These are phyloP conservation scores for Brassicogethes aeneus DNA, from an alignment of 2,888 invertebrate species.

Conservation along the genomic window DNA sequence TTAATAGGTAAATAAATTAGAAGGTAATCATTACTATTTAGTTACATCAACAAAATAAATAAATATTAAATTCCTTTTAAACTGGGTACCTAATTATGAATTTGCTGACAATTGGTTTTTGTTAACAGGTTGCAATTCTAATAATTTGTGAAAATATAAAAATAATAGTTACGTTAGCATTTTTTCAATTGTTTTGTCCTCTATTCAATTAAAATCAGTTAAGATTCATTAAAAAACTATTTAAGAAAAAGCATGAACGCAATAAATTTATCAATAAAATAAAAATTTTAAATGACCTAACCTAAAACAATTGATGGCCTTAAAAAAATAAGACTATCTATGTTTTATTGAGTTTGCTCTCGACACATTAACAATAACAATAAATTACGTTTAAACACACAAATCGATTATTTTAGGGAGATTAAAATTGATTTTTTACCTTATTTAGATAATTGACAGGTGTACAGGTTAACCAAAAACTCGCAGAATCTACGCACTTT, in stretches of 20 bases:
- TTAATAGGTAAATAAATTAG: too few species aligned
- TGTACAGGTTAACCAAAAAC: neutral
- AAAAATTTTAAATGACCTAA: neutral
- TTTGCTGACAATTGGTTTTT: neutral
- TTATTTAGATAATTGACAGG: neutral
- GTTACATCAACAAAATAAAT: too few species aligned
- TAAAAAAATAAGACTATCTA: too few species aligned
- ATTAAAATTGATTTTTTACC: neutral
- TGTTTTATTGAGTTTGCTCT: too few species aligned
- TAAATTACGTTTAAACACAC: neutral
- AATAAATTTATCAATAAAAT: neutral
- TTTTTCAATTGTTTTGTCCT: constrained; percentile 15
- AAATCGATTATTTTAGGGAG: neutral
- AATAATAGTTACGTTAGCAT: neutral
- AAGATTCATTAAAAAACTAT: constrained; percentile 14
- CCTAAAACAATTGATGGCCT: too few species aligned
- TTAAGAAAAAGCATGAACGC: too few species aligned
- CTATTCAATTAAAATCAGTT: constrained; percentile 14
- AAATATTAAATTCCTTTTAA: too few species aligned
- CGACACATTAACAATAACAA: too few species aligned
- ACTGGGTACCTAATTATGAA: too few species aligned
- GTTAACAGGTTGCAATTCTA: neutral
- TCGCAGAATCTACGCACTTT: neutral
- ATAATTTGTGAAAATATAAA: neutral
- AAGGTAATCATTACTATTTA: too few species aligned